Evolutionary conservation across 2,797 vertebrate species (phyloP), one percentile per base, ranked within the genome.

Genomic region (Rhinella marina): DNA sequence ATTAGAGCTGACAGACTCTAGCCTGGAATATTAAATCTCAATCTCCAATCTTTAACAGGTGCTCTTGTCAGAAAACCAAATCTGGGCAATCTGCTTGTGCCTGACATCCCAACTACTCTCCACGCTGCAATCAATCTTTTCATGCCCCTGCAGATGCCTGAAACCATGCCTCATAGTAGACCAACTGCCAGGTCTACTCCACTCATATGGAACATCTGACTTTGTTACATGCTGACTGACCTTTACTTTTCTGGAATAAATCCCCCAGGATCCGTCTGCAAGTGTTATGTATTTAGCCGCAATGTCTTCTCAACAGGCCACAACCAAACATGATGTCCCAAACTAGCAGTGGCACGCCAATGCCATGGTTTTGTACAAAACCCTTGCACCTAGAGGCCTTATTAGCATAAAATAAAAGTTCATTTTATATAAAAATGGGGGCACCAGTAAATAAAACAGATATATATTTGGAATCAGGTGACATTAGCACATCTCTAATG

Each of bases 11-110:
- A 59, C 54, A 79, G 77, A 59, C 54, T 79, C 54, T 29, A 57
- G 77, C 77, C 77, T 79, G 54, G 77, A 79, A 79, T 79, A 79
- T 79, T 79, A 79, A 57, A 56, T 79, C 77, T 59, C 77, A 79
- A 79, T 79, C 77, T 79, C 77, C 29, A 25, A 57, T 54, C 25
- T 57, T 59, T 57, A 79, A 79, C 77, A 79, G 77, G 77, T 79
- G 77, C 52, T 29, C 52, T 57, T 79, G 77, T 79, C 77, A 79
- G 77, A 79, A 79, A 57, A 17, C 77, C 77, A 79, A 32, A 79
- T 79, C 77, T 57, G 16, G 77, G 54, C 77, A 79, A 57, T 79
- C 54, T 79, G 77, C 77, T 79, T 19, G 27, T 59, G 77, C 77
- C 54, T 57, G 54, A 57, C 77, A 9, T 57, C 54, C 77, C 77